phyloP scores from a whole-genome alignment of 2,797 vertebrate species.

The Lutjanus argentimaculatus region DNA sequence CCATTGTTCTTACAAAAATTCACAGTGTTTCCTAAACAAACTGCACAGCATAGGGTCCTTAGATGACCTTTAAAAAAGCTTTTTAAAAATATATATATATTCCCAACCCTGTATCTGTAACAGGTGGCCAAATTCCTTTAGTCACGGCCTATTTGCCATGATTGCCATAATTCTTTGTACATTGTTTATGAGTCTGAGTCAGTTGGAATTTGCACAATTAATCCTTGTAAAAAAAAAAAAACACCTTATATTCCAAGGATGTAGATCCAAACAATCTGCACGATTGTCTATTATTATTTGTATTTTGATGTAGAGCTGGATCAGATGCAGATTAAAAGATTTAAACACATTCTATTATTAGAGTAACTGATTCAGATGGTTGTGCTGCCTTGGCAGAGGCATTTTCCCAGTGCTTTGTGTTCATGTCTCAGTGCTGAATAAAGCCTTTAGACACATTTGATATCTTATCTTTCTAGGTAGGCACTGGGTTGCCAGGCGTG shows the following conservation, averaged over 20 bases:
- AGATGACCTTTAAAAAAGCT: not conserved
- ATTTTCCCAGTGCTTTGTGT: not conserved
- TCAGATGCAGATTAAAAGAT: constrained; percentile 27
- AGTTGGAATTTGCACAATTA: constrained; percentile 3
- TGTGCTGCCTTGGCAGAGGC: not conserved
- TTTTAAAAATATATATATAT: not conserved
- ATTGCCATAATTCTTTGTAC: not conserved
- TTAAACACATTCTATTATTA: constrained; percentile 20
- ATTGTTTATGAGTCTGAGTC: constrained; percentile 2
- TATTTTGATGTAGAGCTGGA: constrained; percentile 16
- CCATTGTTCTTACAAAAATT: not conserved
- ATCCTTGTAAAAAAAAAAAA: not conserved
- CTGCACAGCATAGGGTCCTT: not conserved
- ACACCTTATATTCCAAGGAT: not conserved
- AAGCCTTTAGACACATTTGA: constrained; percentile 1
- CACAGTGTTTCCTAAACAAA: too few relatives aligned
- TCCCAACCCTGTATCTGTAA: not conserved
- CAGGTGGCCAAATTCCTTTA: not conserved
- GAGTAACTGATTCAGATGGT: constrained; percentile 18
- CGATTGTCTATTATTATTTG: constrained; percentile 7
- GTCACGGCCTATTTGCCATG: not conserved
- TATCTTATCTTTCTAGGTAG: not conserved
- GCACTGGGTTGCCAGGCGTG: not conserved
- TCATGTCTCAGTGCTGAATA: not conserved
- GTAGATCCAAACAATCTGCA: not conserved